Percentiles rank a stretch among this genome's conserved stretches.
These are phyloP conservation scores for Delphinus delphis DNA, from an alignment of 2,113 vertebrate genomes.

Conservation along the genomic window DNA sequence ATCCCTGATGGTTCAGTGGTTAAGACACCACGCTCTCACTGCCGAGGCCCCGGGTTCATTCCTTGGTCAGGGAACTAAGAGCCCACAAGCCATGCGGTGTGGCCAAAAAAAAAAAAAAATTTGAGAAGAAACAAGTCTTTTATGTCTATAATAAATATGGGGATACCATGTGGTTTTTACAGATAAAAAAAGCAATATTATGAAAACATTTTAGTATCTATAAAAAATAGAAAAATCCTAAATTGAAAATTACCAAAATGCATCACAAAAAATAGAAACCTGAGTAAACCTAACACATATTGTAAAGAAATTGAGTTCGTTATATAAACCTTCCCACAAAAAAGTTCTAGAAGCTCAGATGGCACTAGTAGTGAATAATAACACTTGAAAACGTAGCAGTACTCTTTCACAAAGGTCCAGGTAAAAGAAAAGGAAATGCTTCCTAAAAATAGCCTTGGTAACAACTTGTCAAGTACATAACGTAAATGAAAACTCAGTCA, in stretches of 20 bases:
- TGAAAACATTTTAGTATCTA: background rate
- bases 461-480: background rate
- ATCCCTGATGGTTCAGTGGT: background rate
- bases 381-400: background rate
- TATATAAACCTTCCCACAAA: background rate
- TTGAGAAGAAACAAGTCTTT: too few species aligned
- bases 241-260: background rate
- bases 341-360: background rate
- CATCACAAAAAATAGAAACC: background rate
- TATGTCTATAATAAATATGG: too few species aligned
- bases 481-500: background rate
- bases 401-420: background rate
- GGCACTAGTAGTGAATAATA: background rate
- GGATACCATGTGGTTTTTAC: too few species aligned
- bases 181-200: too few species aligned
- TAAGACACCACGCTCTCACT: fast-evolving
- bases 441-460: background rate
- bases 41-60: background rate
- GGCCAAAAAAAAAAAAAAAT: too few species aligned
- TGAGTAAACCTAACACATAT: background rate
- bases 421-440: background rate
- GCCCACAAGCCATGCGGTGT: background rate
- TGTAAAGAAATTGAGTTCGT: background rate
- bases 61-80: background rate
- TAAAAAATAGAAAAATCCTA: background rate